phyloP scores from a whole-genome alignment of 2,888 invertebrate species.

The Diloba caeruleocephala region DNA sequence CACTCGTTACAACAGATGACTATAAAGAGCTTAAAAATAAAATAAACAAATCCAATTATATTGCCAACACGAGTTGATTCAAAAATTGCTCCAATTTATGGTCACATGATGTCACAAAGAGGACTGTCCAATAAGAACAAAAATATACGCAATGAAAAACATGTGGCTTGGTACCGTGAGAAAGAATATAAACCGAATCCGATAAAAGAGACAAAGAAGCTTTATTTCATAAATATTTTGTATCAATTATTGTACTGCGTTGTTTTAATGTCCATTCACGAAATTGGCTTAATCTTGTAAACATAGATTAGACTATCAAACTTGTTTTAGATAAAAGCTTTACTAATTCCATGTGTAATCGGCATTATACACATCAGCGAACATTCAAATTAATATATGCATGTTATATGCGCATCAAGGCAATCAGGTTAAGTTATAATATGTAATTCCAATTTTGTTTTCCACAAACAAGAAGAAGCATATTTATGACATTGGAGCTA shows the following conservation, averaged over 20 bases:
- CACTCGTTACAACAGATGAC: constrained; percentile 53
- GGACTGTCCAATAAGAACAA: constrained; percentile 73
- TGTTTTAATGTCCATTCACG: constrained; percentile 21
- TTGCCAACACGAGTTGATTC: constrained; percentile 78
- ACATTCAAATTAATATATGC: too few species aligned
- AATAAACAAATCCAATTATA: constrained; percentile 82
- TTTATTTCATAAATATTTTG: constrained; percentile 57
- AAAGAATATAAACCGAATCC: constrained; percentile 81
- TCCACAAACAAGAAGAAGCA: too few species aligned
- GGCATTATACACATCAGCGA: too few species aligned
- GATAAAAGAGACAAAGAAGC: constrained; percentile 73
- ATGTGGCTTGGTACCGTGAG: constrained; percentile 84
- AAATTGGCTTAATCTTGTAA: constrained; percentile 12
- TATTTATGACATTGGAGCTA: too few species aligned
- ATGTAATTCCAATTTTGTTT: too few species aligned
- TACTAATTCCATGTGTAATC: too few species aligned
- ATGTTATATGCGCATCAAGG: too few species aligned
- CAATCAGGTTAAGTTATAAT: too few species aligned
- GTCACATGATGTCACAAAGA: constrained; percentile 74
- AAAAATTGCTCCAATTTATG: constrained; percentile 83
- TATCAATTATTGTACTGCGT: constrained; percentile 29
- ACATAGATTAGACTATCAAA: background rate
- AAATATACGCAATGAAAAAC: constrained; percentile 82
- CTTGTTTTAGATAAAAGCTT: background rate
- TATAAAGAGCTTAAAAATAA: constrained; percentile 63